These are phyloP conservation scores for Pachliopta kotzebuea DNA, from an alignment of 2,888 invertebrate genomes.

Conservation along the genomic window DNA sequence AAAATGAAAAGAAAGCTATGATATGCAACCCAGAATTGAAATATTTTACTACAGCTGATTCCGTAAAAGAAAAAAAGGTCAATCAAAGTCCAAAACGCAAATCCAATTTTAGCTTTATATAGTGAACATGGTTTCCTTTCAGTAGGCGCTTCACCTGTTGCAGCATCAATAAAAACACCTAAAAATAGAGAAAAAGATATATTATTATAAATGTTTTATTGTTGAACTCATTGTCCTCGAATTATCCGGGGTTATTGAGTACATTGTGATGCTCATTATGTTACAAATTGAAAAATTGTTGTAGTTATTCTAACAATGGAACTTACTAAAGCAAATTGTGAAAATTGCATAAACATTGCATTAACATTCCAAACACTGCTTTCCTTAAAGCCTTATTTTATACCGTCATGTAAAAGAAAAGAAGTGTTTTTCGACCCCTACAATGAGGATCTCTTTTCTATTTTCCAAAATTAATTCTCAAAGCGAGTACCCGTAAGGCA, in stretches of 20 bases:
- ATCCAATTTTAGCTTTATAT: constrained; percentile 62
- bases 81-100: constrained; percentile 84
- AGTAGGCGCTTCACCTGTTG: constrained; percentile 46
- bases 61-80: constrained; percentile 71
- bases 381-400: background rate
- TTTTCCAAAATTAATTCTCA: too few relatives aligned
- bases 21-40: constrained; percentile 77
- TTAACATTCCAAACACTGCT: background rate
- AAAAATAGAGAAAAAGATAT: constrained; percentile 40
- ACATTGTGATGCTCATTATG: background rate
- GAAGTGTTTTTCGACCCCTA: too few relatives aligned
- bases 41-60: constrained; percentile 61
- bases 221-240: background rate
- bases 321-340: background rate
- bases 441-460: too few relatives aligned
- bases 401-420: too few relatives aligned
- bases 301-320: background rate
- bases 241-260: background rate
- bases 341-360: background rate
- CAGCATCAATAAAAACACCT: constrained; percentile 61
- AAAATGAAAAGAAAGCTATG: constrained; percentile 77
- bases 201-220: background rate
- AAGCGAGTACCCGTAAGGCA: too few relatives aligned
- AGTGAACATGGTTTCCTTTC: constrained; percentile 52
- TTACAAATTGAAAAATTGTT: constrained; percentile 5